Conservation (phyloP, 2,888 invertebrate genomes). For the Dione juno region DNA sequence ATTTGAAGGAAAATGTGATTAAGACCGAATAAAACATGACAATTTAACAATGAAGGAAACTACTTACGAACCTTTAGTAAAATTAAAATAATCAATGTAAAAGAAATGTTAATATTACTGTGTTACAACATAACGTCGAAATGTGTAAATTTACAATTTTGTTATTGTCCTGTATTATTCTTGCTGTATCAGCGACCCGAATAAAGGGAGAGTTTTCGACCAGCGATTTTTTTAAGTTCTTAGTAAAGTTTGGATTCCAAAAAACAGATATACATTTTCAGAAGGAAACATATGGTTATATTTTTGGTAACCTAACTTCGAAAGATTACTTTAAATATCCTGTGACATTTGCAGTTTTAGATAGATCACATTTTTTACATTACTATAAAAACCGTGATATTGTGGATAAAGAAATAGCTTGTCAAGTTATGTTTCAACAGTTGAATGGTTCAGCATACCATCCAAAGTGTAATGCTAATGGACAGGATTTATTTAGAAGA, state of each 20-base stretch:
- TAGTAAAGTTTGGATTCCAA: slow-evolving; percentile 98
- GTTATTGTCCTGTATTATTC: slow-evolving; percentile 59
- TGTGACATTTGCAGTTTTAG: slow-evolving; percentile 94
- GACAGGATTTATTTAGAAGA: slow-evolving; percentile 90
- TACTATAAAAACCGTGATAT: slow-evolving; percentile 91
- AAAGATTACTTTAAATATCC: slow-evolving; percentile 85
- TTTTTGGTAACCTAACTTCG: slow-evolving; percentile 97
- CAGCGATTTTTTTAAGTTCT: slow-evolving; percentile 92
- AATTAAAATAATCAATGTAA: slow-evolving; percentile 14
- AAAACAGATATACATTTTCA: slow-evolving; percentile 94
- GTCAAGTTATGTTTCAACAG: slow-evolving; percentile 93
- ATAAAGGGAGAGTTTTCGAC: slow-evolving; percentile 77
- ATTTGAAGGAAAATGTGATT: slow-evolving; percentile 3
- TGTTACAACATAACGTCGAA: slow-evolving; percentile 52
- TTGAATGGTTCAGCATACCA: slow-evolving; percentile 93
- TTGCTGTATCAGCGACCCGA: slow-evolving; percentile 63
- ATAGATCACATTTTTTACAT: slow-evolving; percentile 93
- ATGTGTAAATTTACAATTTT: slow-evolving; percentile 64
- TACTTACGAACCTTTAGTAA: background rate
- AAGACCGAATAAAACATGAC: background rate
- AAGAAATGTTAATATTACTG: slow-evolving; percentile 43
- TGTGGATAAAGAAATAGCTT: slow-evolving; percentile 87
- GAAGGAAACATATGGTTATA: slow-evolving; percentile 95
- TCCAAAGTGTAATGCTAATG: slow-evolving; percentile 89
- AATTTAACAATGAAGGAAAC: slow-evolving; percentile 8